A percentile compares a stretch with the other conserved stretches of the same genome.
These are phyloP conservation scores for Adelosebastes latens DNA, from an alignment of 2,797 vertebrate species.

Conservation along the genomic window DNA sequence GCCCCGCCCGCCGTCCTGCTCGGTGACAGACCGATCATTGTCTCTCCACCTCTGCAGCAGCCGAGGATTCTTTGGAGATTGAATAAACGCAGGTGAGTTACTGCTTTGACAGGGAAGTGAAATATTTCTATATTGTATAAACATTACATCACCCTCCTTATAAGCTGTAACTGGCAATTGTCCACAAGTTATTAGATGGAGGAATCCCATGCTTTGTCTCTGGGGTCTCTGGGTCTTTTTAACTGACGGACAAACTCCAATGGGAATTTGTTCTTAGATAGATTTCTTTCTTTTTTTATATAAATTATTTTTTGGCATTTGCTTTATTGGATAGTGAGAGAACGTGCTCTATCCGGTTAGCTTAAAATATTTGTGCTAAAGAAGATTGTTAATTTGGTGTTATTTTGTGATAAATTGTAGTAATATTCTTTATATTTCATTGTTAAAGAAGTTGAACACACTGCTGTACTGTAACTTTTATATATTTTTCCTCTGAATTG, in stretches of 20 bases:
- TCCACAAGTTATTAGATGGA: conserved; percentile 72
- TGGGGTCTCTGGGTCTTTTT: conserved; percentile 8
- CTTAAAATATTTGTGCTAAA: background rate
- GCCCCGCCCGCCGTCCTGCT: background rate
- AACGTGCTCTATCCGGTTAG: too few relatives aligned
- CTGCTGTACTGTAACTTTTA: too few relatives aligned
- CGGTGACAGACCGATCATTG: conserved; percentile 74
- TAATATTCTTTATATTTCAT: background rate
- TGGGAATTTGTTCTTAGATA: background rate
- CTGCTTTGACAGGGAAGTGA: conserved; percentile 80
- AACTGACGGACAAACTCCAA: background rate
- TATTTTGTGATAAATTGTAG: background rate
- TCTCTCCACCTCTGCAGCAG: conserved; percentile 66
- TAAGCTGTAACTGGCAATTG: conserved; percentile 78
- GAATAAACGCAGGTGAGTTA: conserved; percentile 84
- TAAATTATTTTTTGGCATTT: rapidly evolving
- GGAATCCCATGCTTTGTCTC: conserved; percentile 47
- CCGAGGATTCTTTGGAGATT: conserved; percentile 77
- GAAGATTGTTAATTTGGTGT: background rate
- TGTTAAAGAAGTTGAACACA: background rate
- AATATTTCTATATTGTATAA: conserved; percentile 83
- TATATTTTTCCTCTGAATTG: background rate
- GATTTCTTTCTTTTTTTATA: background rate
- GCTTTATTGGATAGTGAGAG: too few relatives aligned
- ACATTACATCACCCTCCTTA: conserved; percentile 81